Conservation (phyloP, 2,888 invertebrate species). For the Sisyra nigra region DNA sequence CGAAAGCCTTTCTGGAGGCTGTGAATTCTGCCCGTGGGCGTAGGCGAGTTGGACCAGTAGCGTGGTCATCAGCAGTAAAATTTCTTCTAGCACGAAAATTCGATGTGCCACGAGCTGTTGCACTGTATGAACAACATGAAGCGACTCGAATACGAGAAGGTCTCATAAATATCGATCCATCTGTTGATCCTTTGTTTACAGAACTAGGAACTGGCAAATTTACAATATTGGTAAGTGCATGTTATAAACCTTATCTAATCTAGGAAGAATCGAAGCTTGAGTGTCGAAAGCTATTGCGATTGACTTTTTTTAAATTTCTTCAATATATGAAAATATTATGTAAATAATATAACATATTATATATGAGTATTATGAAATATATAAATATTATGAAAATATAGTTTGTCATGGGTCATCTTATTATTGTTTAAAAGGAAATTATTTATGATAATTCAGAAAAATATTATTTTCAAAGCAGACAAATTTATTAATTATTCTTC, state of each 20-base stretch:
- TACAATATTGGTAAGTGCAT: conserved; percentile 67
- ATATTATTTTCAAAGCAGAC: too few relatives aligned
- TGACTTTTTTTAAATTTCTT: too few relatives aligned
- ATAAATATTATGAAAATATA: too few relatives aligned
- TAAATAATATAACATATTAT: too few relatives aligned
- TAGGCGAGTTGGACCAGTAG: conserved; percentile 38
- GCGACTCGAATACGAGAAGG: conserved; percentile 76
- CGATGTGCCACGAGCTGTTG: conserved; percentile 76
- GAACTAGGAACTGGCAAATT: conserved; percentile 91
- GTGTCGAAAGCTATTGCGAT: too few relatives aligned
- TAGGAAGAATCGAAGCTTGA: too few relatives aligned
- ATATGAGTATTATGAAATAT: too few relatives aligned
- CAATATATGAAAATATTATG: too few relatives aligned
- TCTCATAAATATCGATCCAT: conserved; percentile 67
- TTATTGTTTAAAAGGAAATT: too few relatives aligned
- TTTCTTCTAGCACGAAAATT: conserved; percentile 90
- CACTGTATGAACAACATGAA: conserved; percentile 87
- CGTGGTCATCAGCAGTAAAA: conserved; percentile 82
- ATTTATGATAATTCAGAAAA: too few relatives aligned
- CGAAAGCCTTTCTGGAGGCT: conserved; percentile 64
- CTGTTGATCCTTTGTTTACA: conserved; percentile 63
- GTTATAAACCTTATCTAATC: background rate
- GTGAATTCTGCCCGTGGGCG: conserved; percentile 45
- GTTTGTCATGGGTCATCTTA: too few relatives aligned
- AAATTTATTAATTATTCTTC: too few relatives aligned